Evolutionary conservation across 1,140 invertebrate genomes (phyloP).

Genomic region (Matsumurasca onukii): DNA sequence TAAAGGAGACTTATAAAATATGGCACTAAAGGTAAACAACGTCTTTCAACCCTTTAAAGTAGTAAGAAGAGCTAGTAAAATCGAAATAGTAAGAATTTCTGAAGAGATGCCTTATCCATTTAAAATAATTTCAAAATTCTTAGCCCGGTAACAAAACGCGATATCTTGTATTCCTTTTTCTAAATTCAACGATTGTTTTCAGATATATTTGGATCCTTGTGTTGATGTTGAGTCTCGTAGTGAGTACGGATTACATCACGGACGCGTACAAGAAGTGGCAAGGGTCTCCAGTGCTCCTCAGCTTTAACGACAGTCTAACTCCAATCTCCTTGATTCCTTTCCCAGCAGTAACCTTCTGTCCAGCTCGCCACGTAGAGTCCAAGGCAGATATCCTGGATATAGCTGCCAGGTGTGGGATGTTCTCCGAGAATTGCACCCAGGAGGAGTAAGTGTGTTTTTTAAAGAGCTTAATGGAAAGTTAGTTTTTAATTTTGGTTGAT

Average conservation of each 20-base stretch:
- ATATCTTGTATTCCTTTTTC: too few species aligned
- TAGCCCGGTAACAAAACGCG: too few species aligned
- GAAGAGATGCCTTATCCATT: too few species aligned
- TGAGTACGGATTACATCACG: background rate
- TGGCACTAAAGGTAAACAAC: too few species aligned
- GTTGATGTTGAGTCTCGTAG: background rate
- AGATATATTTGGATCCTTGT: slow-evolving; percentile 1
- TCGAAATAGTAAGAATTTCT: too few species aligned
- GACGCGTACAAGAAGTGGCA: slow-evolving; percentile 3
- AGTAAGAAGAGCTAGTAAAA: too few species aligned
- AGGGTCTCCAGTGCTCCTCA: background rate
- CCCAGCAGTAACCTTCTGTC: slow-evolving; percentile 14
- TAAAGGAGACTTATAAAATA: too few species aligned
- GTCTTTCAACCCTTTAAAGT: too few species aligned
- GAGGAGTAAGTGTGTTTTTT: background rate
- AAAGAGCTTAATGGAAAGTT: too few species aligned
- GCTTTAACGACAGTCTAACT: slow-evolving; percentile 10
- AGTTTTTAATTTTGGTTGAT: too few species aligned
- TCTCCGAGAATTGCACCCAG: background rate
- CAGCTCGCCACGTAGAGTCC: background rate
- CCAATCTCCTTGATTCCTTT: background rate
- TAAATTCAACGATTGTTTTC: too few species aligned
- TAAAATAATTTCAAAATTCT: too few species aligned
- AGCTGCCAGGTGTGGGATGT: background rate
- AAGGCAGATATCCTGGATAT: background rate